These are phyloP conservation scores for Erinaceus europaeus DNA, from an alignment of 2,113 vertebrate species.

Conservation along the genomic window DNA sequence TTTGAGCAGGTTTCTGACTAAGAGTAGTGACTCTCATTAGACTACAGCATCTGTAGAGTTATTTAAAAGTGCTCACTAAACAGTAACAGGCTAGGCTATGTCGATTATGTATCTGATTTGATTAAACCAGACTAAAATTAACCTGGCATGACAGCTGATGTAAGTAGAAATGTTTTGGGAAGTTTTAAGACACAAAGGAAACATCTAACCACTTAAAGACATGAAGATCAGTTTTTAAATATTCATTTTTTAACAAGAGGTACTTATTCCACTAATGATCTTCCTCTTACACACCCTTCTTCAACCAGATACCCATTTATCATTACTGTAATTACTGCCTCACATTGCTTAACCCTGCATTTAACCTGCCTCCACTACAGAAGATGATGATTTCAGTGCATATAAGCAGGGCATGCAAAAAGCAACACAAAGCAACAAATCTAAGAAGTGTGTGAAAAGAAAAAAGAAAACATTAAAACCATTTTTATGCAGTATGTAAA, in stretches of 20 bases:
- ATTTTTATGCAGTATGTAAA: background rate
- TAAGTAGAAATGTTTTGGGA: background rate
- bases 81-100: background rate
- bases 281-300: conserved; percentile 27
- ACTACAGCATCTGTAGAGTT: background rate
- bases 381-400: background rate
- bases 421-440: background rate
- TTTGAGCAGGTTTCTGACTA: background rate
- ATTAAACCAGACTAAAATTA: conserved; percentile 8
- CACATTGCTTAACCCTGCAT: background rate
- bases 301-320: background rate
- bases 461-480: background rate
- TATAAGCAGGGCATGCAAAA: background rate
- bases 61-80: background rate
- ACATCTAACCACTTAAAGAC: background rate
- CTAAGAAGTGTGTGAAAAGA: background rate
- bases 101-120: background rate
- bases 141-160: background rate
- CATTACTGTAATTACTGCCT: background rate
- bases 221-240: background rate
- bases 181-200: background rate
- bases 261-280: background rate
- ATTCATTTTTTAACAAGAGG: background rate
- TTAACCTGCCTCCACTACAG: background rate
- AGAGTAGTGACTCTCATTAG: background rate